phyloP scores from a whole-genome alignment of 92 coral and sea anemone species.

The Desmophyllum pertusum region DNA sequence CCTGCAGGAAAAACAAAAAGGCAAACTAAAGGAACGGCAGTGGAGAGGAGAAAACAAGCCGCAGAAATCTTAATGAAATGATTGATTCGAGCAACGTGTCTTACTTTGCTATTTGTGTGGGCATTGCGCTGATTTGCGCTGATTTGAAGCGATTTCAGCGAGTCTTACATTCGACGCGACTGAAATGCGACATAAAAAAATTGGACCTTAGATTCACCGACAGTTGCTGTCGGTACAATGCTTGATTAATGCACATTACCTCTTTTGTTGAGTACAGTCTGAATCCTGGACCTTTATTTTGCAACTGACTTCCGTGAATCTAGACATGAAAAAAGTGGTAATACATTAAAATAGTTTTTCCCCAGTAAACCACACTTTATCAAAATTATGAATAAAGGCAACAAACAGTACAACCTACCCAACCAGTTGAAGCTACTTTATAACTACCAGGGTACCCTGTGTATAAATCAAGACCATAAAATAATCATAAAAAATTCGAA shows the following conservation, averaged over 20 bases:
- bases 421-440: not conserved
- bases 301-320: not conserved
- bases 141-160: too few relatives aligned
- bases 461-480: not conserved
- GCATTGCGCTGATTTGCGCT: too few relatives aligned
- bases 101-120: too few relatives aligned
- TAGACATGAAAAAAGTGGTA: not conserved
- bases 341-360: not conserved
- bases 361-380: not conserved
- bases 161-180: too few relatives aligned
- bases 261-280: conserved; percentile 45
- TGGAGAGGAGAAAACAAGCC: not conserved
- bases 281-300: conserved; percentile 50
- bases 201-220: not conserved
- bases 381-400: not conserved
- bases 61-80: too few relatives aligned
- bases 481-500: not conserved
- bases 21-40: not conserved
- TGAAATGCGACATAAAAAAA: too few relatives aligned
- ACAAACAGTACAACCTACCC: conserved; percentile 10
- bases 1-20: not conserved
- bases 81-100: too few relatives aligned
- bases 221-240: not conserved
- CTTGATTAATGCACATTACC: not conserved
- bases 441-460: conserved; percentile 42